Base-by-base conservation (phyloP, 2,797 vertebrate species). In the Acipenser ruthenus region DNA sequence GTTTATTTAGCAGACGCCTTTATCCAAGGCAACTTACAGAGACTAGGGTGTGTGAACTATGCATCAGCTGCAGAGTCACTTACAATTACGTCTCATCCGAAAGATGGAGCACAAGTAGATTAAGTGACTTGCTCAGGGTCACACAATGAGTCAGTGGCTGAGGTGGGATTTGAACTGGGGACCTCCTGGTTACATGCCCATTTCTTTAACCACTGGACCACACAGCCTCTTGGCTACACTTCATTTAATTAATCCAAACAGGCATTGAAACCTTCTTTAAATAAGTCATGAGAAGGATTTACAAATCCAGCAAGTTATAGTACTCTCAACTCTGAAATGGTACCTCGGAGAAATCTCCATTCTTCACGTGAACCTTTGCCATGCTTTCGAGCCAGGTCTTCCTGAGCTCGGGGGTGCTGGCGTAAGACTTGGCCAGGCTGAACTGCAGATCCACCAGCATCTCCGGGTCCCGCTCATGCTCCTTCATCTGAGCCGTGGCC, bases 321-420 rank as follows among this genome's bases (percentile, higher is more conserved):
- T 48, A 1, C 6, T 5, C 6, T 18, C 15, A 49, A 23, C 12
- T 8, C 8, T 8, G 53, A 5, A 18, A 49, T 23, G 12, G 8
- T 79, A 98, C 96, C 95, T 99, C 96, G 0, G 96, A 98, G 63
- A 90, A 88, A 78, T 99, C 95, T 61, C 93, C 94, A 0, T 98
- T 98, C 81, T 97, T 98, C 0, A 93, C 74, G 15, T 99, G 96
- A 6, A 97, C 95, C 71, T 95, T 93, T 68, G 95, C 95, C 96
- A 98, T 99, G 78, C 94, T 98, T 83, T 98, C 94, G 65, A 98
- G 83, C 96, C 96, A 99, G 0, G 96, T 98, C 23, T 96, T 93
- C 10, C 96, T 85, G 12, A 98, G 94, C 72, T 99, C 95, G 0
- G 95, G 95, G 0, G 96, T 98, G 79, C 94, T 97, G 76, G 96